A percentile compares a stretch with the other conserved stretches of the same genome.
phyloP scores from a whole-genome alignment of 2,797 vertebrate genomes.

The Dendrocincla fuliginosa region DNA sequence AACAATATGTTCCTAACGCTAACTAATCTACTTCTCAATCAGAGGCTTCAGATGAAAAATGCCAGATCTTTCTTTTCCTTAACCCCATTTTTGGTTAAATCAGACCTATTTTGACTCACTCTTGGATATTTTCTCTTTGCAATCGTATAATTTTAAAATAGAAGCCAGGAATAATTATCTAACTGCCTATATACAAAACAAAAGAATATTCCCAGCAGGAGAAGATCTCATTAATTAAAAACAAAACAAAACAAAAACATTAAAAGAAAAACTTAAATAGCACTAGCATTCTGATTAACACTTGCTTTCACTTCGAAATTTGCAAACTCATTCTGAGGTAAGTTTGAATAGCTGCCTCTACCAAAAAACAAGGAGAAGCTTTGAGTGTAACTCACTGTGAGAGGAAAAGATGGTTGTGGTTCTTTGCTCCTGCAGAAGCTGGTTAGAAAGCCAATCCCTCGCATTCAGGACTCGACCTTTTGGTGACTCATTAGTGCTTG shows the following conservation, averaged over 20 bases:
- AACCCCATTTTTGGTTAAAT: background rate
- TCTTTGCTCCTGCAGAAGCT: background rate
- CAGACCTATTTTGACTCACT: background rate
- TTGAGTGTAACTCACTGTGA: background rate
- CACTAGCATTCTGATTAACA: background rate
- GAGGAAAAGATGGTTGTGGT: background rate
- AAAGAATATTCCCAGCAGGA: background rate
- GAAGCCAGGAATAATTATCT: background rate
- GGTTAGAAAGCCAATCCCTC: background rate
- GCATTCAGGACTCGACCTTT: background rate
- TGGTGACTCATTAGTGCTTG: background rate
- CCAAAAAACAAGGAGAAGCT: background rate
- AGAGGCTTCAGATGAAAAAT: background rate
- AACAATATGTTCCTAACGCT: background rate
- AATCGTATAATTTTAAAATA: background rate
- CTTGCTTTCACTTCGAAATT: background rate
- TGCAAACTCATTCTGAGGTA: background rate
- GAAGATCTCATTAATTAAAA: background rate
- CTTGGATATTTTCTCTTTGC: background rate
- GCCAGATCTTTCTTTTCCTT: background rate
- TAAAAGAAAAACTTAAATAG: too few species aligned
- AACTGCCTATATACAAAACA: background rate
- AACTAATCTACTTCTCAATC: background rate
- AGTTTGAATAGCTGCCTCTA: background rate
- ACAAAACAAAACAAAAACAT: background rate